phyloP scores from a whole-genome alignment of 2,888 invertebrate species.

The Acheta domesticus region DNA sequence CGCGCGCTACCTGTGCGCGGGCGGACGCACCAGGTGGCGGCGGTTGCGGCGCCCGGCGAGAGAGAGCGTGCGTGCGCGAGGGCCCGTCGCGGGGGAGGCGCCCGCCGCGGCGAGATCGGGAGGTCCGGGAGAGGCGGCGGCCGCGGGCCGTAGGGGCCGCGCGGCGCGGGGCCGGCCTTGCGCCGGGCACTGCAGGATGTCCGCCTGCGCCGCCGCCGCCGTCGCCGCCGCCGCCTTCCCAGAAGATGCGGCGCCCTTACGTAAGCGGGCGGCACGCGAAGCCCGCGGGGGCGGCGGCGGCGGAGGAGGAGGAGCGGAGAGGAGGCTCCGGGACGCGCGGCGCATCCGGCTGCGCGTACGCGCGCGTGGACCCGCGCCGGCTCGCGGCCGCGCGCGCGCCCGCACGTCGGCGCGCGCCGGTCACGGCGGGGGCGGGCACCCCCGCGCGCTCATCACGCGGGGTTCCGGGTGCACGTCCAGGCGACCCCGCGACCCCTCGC shows the following conservation, averaged over 20 bases:
- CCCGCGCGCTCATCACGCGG: background rate
- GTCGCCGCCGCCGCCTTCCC: background rate
- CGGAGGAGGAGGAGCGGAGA: background rate
- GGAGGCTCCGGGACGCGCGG: background rate
- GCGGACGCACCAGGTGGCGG: background rate
- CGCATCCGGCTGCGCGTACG: background rate
- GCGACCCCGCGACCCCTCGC: background rate
- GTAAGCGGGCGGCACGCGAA: background rate
- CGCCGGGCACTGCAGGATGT: background rate
- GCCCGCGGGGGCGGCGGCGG: background rate
- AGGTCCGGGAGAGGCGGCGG: background rate
- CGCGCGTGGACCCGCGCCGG: background rate
- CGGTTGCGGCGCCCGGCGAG: background rate
- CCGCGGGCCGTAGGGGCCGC: background rate
- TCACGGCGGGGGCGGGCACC: background rate
- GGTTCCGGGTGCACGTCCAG: background rate
- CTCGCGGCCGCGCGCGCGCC: background rate
- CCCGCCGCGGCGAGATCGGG: background rate
- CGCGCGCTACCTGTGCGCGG: background rate
- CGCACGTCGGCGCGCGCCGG: background rate
- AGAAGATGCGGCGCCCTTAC: conserved; percentile 7
- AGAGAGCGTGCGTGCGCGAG: background rate
- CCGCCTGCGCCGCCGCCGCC: conserved; percentile 3
- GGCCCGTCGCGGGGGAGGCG: background rate
- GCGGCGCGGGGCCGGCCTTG: background rate